Conservation (phyloP, 37 sponge, comb jelly and placozoan species). For the Hormiphora californensis region DNA sequence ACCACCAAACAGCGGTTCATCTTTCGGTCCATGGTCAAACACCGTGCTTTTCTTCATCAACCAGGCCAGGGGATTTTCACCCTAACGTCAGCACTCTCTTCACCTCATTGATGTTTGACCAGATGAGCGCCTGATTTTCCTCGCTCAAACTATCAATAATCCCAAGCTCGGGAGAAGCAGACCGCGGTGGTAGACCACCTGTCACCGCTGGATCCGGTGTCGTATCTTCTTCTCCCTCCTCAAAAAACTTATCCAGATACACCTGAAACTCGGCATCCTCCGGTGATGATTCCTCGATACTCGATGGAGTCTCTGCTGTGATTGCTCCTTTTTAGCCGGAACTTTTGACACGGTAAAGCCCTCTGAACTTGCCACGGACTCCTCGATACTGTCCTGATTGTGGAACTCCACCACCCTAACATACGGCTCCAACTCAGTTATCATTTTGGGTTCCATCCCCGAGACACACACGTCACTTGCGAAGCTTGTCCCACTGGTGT, state of each 20-base stretch:
- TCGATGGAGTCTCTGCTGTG: too few relatives aligned
- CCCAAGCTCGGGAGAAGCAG: too few relatives aligned
- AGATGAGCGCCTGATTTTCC: constrained; percentile 4
- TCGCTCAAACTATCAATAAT: neutral
- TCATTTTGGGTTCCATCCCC: neutral
- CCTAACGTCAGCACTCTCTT: neutral
- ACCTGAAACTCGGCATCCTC: too few relatives aligned
- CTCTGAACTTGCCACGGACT: neutral
- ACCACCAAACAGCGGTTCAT: too few relatives aligned
- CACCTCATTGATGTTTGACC: constrained; percentile 21
- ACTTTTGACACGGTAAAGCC: neutral
- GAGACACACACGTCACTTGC: constrained; percentile 13
- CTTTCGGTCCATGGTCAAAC: too few relatives aligned
- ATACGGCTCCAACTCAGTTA: too few relatives aligned
- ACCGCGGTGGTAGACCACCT: too few relatives aligned
- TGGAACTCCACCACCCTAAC: neutral
- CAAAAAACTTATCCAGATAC: too few relatives aligned
- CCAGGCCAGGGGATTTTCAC: constrained; percentile 5
- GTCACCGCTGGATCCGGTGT: too few relatives aligned
- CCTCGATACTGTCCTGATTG: constrained; percentile 23
- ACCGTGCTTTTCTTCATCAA: neutral
- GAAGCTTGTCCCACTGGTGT: neutral
- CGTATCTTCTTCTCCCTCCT: too few relatives aligned
- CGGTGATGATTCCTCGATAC: too few relatives aligned
- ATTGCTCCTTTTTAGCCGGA: too few relatives aligned